A percentile compares a stretch with the other conserved stretches of the same genome.
phyloP scores from a whole-genome alignment of 1,140 invertebrate species.

The Popillia japonica region DNA sequence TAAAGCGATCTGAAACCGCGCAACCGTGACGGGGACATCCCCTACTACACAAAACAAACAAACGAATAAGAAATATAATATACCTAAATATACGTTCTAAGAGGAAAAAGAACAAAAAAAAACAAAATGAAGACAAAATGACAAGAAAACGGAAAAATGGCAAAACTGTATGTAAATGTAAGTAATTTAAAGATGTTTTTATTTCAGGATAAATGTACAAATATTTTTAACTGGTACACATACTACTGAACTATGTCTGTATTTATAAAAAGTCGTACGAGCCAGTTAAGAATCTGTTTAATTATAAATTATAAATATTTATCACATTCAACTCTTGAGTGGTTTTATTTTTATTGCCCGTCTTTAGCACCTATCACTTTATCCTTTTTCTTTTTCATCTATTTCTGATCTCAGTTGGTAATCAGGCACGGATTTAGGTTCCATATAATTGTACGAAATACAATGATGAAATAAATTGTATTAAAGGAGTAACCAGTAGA shows the following conservation, averaged over 20 bases:
- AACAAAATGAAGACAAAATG: not conserved
- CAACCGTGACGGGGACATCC: too few species aligned
- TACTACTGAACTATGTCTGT: conserved; percentile 55
- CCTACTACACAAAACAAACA: not conserved
- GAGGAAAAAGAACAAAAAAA: not conserved
- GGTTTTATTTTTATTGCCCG: conserved; percentile 38
- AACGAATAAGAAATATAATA: not conserved
- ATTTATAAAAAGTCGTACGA: conserved; percentile 58
- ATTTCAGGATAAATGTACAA: conserved; percentile 58
- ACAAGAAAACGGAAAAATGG: too few species aligned
- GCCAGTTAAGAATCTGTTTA: conserved; percentile 61
- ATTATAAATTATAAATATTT: conserved; percentile 62
- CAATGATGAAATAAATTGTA: too few species aligned
- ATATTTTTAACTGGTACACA: conserved; percentile 58
- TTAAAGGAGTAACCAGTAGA: too few species aligned
- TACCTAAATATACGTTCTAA: not conserved
- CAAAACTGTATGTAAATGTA: conserved; percentile 48
- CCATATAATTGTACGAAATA: not conserved
- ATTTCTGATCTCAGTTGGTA: not conserved
- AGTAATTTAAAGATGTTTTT: conserved; percentile 56
- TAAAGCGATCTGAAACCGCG: too few species aligned
- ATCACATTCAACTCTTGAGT: conserved; percentile 53
- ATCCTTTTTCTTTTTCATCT: not conserved
- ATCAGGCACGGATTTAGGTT: not conserved
- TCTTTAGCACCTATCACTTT: conserved; percentile 33